Base-by-base conservation (phyloP, 1,140 invertebrate species). In the Drosophila asahinai region DNA sequence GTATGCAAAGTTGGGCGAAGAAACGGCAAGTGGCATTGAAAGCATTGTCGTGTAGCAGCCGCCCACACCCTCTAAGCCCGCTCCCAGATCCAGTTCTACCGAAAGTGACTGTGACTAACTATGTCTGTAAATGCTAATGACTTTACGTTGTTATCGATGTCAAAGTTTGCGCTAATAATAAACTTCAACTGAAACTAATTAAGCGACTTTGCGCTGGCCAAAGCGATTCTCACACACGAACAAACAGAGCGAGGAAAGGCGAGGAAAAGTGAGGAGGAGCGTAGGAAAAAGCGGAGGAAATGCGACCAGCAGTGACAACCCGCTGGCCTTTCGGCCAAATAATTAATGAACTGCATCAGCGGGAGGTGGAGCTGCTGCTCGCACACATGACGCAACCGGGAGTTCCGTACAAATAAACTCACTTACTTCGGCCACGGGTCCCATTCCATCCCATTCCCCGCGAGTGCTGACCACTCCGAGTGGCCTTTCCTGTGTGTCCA, bases 121-220 rank as follows among this genome's bases (percentile, higher is more conserved):
- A 47, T 15, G 40, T 60, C 58, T 71, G 83, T 63, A 83, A 73
- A 89, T 87, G 77, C 83, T 83, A 87, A 87, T 87, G 84, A 81
- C 83, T 89, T 89, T 89, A 82, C 82, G 81, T 80, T 89, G 86
- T 87, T 87, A 89, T 89, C 84, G 84, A 89, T 89, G 86, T 79
- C 84, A 84, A 89, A 87, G 81, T 87, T 87, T 89, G 70, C 70
- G 60, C 84, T 89, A 84, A 87, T 89, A 89, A 87, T 87, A 78
- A 87, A 89, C 84, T 81, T 81, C 73, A 84, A 84, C 79, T 79
- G 61, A 79, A 87, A 90, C 86, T 89, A 87, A 87, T 87, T 87
- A 89, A 81, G 84, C 77, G 62, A 87, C 77, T 84, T 78, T 72
- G 67, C 54, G 63, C 76, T 82, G 78, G 77, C 71, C 73, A 74